phyloP scores from a whole-genome alignment of 53 echinoderm and acorn worm species.

The Antedon mediterranea region DNA sequence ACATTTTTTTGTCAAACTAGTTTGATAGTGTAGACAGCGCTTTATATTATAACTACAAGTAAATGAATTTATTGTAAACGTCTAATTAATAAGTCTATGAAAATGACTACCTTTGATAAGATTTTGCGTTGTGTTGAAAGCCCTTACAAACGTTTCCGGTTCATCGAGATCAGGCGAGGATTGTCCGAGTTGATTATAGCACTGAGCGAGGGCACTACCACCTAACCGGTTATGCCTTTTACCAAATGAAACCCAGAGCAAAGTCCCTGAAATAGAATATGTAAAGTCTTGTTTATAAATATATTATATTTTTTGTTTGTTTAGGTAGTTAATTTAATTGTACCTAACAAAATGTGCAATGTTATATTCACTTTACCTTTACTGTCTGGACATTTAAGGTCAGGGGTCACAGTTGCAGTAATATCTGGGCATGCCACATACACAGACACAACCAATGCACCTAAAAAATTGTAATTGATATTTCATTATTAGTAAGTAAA shows the following conservation, averaged over 20 bases:
- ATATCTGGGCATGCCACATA: conserved; percentile 90
- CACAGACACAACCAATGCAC: conserved; percentile 74
- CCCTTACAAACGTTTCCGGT: conserved; percentile 33
- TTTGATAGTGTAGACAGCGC: too few relatives aligned
- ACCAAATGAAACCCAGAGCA: conserved; percentile 67
- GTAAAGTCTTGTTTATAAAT: background rate
- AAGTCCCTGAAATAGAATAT: conserved; percentile 27
- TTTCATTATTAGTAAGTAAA: too few relatives aligned
- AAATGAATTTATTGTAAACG: too few relatives aligned
- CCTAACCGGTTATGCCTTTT: conserved; percentile 53
- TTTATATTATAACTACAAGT: too few relatives aligned
- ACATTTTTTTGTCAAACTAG: too few relatives aligned
- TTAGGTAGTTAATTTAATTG: background rate
- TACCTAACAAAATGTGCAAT: background rate
- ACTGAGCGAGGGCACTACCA: conserved; percentile 87
- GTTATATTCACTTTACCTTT: conserved; percentile 37
- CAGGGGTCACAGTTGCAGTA: conserved; percentile 79
- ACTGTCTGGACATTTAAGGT: conserved; percentile 70
- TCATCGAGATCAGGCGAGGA: conserved; percentile 49
- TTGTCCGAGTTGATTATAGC: conserved; percentile 87
- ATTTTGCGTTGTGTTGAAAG: conserved; percentile 66
- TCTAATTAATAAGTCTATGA: too few relatives aligned
- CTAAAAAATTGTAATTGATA: conserved; percentile 24
- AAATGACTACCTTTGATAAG: conserved; percentile 35
- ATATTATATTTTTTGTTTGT: too few relatives aligned